Percentiles rank a stretch among this genome's conserved stretches.
These are phyloP conservation scores for Epicauta chinensis DNA, from an alignment of 1,140 invertebrate genomes.

Conservation along the genomic window DNA sequence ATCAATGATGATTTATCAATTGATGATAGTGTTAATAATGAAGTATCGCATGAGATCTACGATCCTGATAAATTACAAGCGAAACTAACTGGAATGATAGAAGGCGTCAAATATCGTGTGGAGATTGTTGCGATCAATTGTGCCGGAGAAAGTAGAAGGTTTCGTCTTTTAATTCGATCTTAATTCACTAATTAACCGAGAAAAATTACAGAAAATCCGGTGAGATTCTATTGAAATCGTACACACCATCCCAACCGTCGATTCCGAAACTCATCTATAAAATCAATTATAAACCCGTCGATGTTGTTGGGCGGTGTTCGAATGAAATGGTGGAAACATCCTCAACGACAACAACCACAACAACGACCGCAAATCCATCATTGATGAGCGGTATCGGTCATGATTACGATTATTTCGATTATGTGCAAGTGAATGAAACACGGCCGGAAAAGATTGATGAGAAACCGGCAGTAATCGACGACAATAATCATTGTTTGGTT, in stretches of 20 bases:
- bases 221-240: constrained; percentile 23
- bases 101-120: constrained; percentile 83
- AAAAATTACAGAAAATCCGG: constrained; percentile 22
- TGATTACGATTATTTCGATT: constrained; percentile 23
- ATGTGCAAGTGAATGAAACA: constrained; percentile 15
- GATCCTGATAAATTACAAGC: constrained; percentile 69
- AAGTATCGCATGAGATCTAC: constrained; percentile 56
- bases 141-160: constrained; percentile 73
- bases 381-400: constrained; percentile 6
- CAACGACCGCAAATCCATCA: background rate
- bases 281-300: constrained; percentile 23
- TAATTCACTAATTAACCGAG: no score
- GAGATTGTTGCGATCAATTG: constrained; percentile 76
- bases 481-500: constrained; percentile 52
- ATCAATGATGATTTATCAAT: constrained; percentile 67
- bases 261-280: constrained; percentile 28
- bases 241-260: constrained; percentile 24
- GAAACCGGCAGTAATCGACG: constrained; percentile 5
- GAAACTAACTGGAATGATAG: constrained; percentile 77
- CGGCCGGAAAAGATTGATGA: constrained; percentile 10
- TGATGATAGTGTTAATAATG: constrained; percentile 38
- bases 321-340: background rate
- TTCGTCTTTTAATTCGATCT: constrained; percentile 3
- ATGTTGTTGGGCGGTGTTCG: constrained; percentile 19
- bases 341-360: background rate